Evolutionary conservation across 2,113 vertebrate species (phyloP).

Genomic region (Noturus placidus): DNA sequence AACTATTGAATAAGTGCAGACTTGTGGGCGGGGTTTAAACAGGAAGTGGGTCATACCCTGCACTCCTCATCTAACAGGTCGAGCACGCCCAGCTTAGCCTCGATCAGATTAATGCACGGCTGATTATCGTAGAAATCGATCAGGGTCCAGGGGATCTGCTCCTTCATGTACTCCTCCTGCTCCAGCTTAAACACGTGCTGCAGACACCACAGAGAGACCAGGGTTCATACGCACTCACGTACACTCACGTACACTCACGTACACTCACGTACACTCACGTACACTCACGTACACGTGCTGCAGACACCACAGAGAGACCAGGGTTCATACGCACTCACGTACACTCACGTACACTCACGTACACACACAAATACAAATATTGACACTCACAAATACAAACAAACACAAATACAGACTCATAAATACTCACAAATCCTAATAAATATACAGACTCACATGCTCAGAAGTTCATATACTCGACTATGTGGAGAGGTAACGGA

Average conservation of each 20-base stretch:
- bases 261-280: no score
- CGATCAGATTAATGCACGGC: conserved; percentile 98
- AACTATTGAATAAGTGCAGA: not conserved
- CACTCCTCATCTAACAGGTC: conserved; percentile 97
- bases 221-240: no score
- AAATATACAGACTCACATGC: not conserved
- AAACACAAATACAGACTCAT: not conserved
- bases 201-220: conserved; percentile 24
- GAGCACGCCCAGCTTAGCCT: conserved; percentile 93
- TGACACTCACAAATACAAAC: not conserved
- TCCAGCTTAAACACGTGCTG: conserved; percentile 99
- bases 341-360: no score
- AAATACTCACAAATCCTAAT: not conserved
- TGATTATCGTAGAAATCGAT: conserved; percentile 99
- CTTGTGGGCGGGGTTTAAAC: not conserved
- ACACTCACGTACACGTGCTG: no score
- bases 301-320: no score
- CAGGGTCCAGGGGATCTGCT: conserved; percentile 98
- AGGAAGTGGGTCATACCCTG: conserved; percentile 71
- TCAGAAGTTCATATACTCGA: not conserved
- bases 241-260: no score
- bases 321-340: not conserved
- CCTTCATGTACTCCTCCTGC: conserved; percentile 98
- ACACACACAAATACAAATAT: not conserved
- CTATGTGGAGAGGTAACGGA: not conserved